Evolutionary conservation across 2,888 invertebrate genomes (phyloP), one percentile per base, ranked within the genome.

Genomic region (Serripes groenlandicus): DNA sequence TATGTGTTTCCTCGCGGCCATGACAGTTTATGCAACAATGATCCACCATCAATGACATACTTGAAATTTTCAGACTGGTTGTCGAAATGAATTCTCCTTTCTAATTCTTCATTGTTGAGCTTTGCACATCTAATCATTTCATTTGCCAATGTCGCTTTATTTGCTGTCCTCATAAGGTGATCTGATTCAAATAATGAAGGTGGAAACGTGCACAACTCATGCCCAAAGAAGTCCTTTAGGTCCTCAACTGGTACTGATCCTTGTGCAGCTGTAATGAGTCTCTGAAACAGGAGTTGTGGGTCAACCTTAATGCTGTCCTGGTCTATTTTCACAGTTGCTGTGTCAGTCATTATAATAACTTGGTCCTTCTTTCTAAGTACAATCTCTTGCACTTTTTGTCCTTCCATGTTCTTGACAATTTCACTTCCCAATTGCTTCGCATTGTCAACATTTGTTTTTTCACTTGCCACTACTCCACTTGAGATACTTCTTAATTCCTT

Each of bases 31-130:
- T 86, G 85, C 35, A 86, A 21, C 35, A 83, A 62, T n/a, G 73
- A 77, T 23, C 79, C 86, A 66, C 85, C 82, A 79, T 86, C 86
- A 26, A 85, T 35, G 37, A 86, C 82, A 78, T 78, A 74, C 30
- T 42, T 37, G 52, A 66, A 21, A 23, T 66, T 18, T 78, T 70
- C 30, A 79, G n/a, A n/a, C n/a, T n/a, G n/a, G n/a, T n/a, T n/a
- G n/a, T n/a, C n/a, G n/a, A n/a, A n/a, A n/a, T n/a, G n/a, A n/a
- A n/a, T n/a, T n/a, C n/a, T n/a, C n/a, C n/a, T n/a, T n/a, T n/a
- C n/a, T n/a, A n/a, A n/a, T n/a, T n/a, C n/a, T n/a, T n/a, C n/a
- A n/a, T n/a, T n/a, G n/a, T n/a, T n/a, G n/a, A n/a, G n/a, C n/a
- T n/a, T n/a, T n/a, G n/a, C n/a, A n/a, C n/a, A n/a, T n/a, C n/a